Percentiles rank a stretch among this genome's conserved stretches.
Evolutionary conservation across 2,113 vertebrate species (phyloP).

Genomic region (Eclectus roratus): DNA sequence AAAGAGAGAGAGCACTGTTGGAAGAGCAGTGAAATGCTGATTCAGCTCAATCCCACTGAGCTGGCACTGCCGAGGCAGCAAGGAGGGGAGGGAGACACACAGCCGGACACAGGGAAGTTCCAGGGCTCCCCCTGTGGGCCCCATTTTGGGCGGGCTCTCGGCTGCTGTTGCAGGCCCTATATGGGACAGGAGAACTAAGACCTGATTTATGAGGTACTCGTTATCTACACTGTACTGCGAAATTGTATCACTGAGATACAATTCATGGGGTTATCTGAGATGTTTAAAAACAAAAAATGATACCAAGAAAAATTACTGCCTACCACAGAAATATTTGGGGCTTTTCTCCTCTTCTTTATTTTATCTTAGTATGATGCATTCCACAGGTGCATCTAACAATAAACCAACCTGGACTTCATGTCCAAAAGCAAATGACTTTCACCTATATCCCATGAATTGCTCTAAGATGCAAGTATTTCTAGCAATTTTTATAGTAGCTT

Average conservation of each 20-base stretch:
- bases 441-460: fast-evolving
- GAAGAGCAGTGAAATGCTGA: neutral
- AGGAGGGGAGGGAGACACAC: neutral
- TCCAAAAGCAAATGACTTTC: neutral
- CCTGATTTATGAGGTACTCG: neutral
- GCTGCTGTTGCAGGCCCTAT: fast-evolving
- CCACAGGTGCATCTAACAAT: neutral
- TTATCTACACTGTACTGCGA: too few species aligned
- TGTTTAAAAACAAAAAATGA: neutral
- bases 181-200: neutral
- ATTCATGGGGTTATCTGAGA: neutral
- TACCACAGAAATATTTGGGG: neutral
- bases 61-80: fast-evolving
- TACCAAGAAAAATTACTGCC: neutral
- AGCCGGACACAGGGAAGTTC: fast-evolving
- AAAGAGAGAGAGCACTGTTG: fast-evolving
- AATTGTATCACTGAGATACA: neutral
- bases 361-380: neutral
- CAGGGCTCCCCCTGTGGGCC: fast-evolving
- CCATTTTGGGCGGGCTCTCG: fast-evolving
- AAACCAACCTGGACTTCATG: neutral
- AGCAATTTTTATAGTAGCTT: neutral
- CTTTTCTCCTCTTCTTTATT: neutral
- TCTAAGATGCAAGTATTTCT: neutral
- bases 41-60: neutral